phyloP scores from a whole-genome alignment of 2,888 invertebrate species.

The Melikaiella ostensackeni region DNA sequence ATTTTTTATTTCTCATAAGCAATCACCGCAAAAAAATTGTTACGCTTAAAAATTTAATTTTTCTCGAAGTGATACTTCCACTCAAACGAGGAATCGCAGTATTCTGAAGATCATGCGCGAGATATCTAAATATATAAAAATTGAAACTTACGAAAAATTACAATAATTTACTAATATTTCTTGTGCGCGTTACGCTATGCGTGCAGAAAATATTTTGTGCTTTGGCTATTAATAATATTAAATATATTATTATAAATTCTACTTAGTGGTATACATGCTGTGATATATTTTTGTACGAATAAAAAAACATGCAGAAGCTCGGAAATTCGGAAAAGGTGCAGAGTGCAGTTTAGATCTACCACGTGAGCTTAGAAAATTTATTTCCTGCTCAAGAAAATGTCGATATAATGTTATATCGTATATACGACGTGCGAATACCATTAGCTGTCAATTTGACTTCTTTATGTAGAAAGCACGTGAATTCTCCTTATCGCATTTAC shows the following conservation, averaged over 20 bases:
- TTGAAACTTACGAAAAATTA: background rate
- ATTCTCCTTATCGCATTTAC: slow-evolving; percentile 24
- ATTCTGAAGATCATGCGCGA: slow-evolving; percentile 15
- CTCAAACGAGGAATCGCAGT: slow-evolving; percentile 30
- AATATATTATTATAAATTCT: background rate
- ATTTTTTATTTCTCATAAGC: too few relatives aligned
- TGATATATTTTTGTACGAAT: background rate
- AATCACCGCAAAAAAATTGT: too few relatives aligned
- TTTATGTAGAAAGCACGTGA: slow-evolving; percentile 4
- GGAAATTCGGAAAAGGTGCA: slow-evolving; percentile 57
- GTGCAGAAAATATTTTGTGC: slow-evolving; percentile 18
- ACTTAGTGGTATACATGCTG: slow-evolving; percentile 8
- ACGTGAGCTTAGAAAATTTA: slow-evolving; percentile 3
- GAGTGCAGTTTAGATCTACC: slow-evolving; percentile 46
- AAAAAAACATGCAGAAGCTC: slow-evolving; percentile 59
- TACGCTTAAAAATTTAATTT: background rate
- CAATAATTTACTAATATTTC: background rate
- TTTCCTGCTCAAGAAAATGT: slow-evolving; percentile 2
- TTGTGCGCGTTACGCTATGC: background rate
- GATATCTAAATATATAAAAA: background rate
- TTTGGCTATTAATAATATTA: slow-evolving; percentile 1
- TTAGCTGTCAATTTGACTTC: slow-evolving; percentile 19
- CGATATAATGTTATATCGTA: background rate
- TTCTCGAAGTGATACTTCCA: background rate
- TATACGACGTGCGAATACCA: slow-evolving; percentile 30